Base-by-base conservation (phyloP, 1,140 invertebrate species). In the Diorhabda elongata region DNA sequence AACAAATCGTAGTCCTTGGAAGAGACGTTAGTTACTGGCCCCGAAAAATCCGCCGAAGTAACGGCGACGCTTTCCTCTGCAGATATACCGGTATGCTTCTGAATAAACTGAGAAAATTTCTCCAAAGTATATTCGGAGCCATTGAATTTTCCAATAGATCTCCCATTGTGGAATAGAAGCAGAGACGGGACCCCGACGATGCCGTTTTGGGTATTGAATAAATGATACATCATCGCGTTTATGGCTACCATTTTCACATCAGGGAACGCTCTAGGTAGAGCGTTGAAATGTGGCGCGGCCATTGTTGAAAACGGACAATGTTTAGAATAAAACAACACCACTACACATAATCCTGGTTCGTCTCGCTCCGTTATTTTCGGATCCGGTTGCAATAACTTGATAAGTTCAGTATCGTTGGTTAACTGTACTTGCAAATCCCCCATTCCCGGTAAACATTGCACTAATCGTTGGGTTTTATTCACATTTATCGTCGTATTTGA, bases 171-270 rank as follows among this genome's bases (percentile, higher is more conserved):
- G 76, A 98, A 95, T 65, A 98, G 84, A 82, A 98, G 88, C 7
- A 98, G 80, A 47, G 95, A 96, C 56, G 96, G 96, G 42, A 98
- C 91, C 26, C 93, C 94, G n/a, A 96, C 90, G 71, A 97, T 93
- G 26, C 96, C 95, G 85, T 95, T 96, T 77, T 95, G 91, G 0
- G 94, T 92, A 82, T 97, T 97, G 45, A 96, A 91, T 60, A 91
- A 88, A 73, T 91, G 90, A 78, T 95, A 90, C 77, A 90, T 89
- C 69, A 93, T 88, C 1, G 94, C 93, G 86, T 98, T 95, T 11
- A 98, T 88, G 7, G 95, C 96, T 44, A 94, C 89, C 78, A 96
- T 88, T 82, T 92, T 92, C 4, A 98, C 84, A 76, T 91, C 87
- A 6, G 94, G 94, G 84, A 94, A 97, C 3, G 89, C 90, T 76